Base-by-base conservation (phyloP, 2,888 invertebrate species). In the Oasisia sp. region DNA sequence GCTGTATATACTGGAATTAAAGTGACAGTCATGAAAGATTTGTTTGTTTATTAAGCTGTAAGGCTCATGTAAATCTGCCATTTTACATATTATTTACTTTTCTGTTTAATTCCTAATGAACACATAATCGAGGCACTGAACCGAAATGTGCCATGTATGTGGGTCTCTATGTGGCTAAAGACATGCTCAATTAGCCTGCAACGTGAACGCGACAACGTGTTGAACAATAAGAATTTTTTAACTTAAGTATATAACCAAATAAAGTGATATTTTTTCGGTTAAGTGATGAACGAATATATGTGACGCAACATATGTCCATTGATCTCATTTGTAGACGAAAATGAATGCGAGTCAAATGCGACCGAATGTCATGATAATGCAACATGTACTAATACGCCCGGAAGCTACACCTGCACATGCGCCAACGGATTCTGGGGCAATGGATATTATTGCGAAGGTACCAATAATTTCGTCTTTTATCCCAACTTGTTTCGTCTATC, bases 271-370 rank as follows among this genome's bases (percentile, higher is more conserved):
- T 74, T n/a, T 74, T 27, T 4, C 38, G 38, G 38, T 19, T 74
- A 74, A 19, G 50, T 14, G 14, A 74, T 74, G 7, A 2, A 19
- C n/a, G 27, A 19, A 74, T 19, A 19, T 19, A 27, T 14, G 19
- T 74, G 19, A 74, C 19, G 74, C 27, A 19, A 27, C 27, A 5
- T 7, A n/a, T 74, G 14, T 3, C 74, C 14, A 74, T 74, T 74
- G 14, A 7, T 74, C 14, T 74, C 74, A 32, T 11, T 92, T 92
- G 8, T 89, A 92, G 92, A 92, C 89, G 50, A 89, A 9, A 50
- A 92, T 91, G 92, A 92, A 89, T 92, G 92, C 89, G 32, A n/a
- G 27, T 74, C 89, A 27, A 91, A 56, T 5, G 27, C 56, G 8
- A n/a, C 32, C 91, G 44, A n/a, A n/a, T 91, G 91, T 91, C n/a